Evolutionary conservation across 1,140 invertebrate species (phyloP).

Genomic region (Drosophila orosa): DNA sequence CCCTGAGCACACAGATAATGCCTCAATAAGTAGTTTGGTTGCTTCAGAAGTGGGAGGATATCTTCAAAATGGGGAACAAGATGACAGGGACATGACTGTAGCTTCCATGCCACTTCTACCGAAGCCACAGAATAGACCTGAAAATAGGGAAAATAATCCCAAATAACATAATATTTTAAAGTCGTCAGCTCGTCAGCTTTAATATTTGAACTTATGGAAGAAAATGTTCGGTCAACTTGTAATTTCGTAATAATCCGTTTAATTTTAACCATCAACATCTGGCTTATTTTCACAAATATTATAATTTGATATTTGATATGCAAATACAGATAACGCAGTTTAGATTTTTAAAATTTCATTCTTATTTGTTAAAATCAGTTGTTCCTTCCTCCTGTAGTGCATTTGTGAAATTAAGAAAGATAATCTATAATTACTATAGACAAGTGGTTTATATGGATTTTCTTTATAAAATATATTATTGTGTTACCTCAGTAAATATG

Average conservation of each 20-base stretch:
- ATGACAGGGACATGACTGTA: slow-evolving; percentile 54
- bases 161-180: slow-evolving; percentile 37
- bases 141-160: slow-evolving; percentile 46
- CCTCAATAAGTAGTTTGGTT: slow-evolving; percentile 65
- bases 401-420: slow-evolving; percentile 12
- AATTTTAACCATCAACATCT: slow-evolving; percentile 1
- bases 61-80: slow-evolving; percentile 62
- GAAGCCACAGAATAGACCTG: slow-evolving; percentile 33
- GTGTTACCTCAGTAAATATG: slow-evolving; percentile 62
- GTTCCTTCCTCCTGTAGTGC: not conserved
- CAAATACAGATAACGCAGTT: slow-evolving; percentile 4
- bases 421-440: slow-evolving; percentile 5
- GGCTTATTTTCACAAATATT: slow-evolving; percentile 32
- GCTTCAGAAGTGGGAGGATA: slow-evolving; percentile 60
- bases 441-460: slow-evolving; percentile 20
- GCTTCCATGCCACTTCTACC: slow-evolving; percentile 63
- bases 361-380: slow-evolving; percentile 1
- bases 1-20: slow-evolving; percentile 57
- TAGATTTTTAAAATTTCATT: slow-evolving; percentile 9
- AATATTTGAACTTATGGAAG: slow-evolving; percentile 20
- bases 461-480: slow-evolving; percentile 24
- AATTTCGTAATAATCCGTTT: slow-evolving; percentile 1
- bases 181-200: not conserved
- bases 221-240: slow-evolving; percentile 12
- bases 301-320: slow-evolving; percentile 19